These are phyloP conservation scores for Unio pictorum DNA, from an alignment of 2,888 invertebrate species.

Conservation along the genomic window DNA sequence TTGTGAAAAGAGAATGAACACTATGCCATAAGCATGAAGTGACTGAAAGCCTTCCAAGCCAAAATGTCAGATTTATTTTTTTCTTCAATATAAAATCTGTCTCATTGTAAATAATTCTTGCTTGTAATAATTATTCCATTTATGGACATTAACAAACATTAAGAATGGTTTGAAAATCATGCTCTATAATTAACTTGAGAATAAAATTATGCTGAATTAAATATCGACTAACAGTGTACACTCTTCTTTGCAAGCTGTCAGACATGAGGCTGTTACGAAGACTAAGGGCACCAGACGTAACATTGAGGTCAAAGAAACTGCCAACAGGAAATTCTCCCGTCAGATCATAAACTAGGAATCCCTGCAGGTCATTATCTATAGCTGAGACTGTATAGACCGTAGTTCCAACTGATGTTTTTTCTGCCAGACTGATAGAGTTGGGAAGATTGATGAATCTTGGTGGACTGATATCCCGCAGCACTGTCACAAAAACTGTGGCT, in stretches of 20 bases:
- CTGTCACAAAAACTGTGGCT: slow-evolving; percentile 51
- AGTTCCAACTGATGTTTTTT: slow-evolving; percentile 39
- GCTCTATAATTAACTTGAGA: too few species aligned
- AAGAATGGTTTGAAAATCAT: too few species aligned
- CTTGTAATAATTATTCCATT: too few species aligned
- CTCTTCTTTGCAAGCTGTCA: slow-evolving; percentile 43
- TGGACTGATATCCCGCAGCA: slow-evolving; percentile 47
- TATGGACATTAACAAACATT: too few species aligned
- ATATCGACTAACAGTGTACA: slow-evolving; percentile 55
- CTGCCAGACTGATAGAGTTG: slow-evolving; percentile 39
- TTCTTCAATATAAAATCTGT: too few species aligned
- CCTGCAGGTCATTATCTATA: slow-evolving; percentile 49
- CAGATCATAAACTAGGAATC: slow-evolving; percentile 41
- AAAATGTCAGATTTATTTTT: too few species aligned
- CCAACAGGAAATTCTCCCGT: slow-evolving; percentile 48
- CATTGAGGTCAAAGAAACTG: slow-evolving; percentile 48
- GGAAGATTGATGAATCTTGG: slow-evolving; percentile 57
- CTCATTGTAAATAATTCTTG: too few species aligned
- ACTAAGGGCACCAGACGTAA: slow-evolving; percentile 37
- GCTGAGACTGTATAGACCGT: slow-evolving; percentile 47
- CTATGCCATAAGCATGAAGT: too few species aligned
- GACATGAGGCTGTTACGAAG: slow-evolving; percentile 48
- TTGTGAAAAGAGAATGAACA: too few species aligned
- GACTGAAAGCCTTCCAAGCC: too few species aligned
- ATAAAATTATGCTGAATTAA: neutral